Evolutionary conservation across 2,113 vertebrate species (phyloP).

Genomic region (Nymphicus hollandicus): DNA sequence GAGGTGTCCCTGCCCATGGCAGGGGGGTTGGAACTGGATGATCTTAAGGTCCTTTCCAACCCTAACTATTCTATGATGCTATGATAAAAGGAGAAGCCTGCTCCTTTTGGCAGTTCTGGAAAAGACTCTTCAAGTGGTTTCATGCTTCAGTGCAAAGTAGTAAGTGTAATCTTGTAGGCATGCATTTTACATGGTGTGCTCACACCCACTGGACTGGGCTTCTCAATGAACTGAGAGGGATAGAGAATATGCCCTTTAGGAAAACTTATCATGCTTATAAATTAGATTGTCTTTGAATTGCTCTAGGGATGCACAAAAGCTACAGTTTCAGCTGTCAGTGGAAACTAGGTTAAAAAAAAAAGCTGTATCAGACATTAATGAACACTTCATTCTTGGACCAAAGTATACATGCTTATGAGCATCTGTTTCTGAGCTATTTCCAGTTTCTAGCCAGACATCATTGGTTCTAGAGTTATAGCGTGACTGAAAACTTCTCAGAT

Average conservation of each 20-base stretch:
- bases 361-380: background rate
- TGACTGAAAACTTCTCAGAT: background rate
- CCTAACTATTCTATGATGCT: too few relatives aligned
- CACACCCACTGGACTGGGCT: accelerated
- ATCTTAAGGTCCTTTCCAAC: too few relatives aligned
- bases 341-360: background rate
- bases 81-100: background rate
- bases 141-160: background rate
- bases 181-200: background rate
- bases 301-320: background rate
- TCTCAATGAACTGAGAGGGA: background rate
- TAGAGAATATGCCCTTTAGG: background rate
- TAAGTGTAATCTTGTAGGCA: background rate
- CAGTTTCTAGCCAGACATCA: background rate
- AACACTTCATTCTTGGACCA: background rate
- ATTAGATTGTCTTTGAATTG: background rate
- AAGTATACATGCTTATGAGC: background rate
- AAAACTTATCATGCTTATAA: background rate
- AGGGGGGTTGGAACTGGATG: too few relatives aligned
- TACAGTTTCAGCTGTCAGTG: background rate
- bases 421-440: background rate
- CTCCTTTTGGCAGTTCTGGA: background rate
- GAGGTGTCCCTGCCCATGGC: too few relatives aligned
- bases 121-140: background rate
- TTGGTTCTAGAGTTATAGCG: background rate